Evolutionary conservation across 2,888 invertebrate species (phyloP).

Genomic region (Tipula vernalis): DNA sequence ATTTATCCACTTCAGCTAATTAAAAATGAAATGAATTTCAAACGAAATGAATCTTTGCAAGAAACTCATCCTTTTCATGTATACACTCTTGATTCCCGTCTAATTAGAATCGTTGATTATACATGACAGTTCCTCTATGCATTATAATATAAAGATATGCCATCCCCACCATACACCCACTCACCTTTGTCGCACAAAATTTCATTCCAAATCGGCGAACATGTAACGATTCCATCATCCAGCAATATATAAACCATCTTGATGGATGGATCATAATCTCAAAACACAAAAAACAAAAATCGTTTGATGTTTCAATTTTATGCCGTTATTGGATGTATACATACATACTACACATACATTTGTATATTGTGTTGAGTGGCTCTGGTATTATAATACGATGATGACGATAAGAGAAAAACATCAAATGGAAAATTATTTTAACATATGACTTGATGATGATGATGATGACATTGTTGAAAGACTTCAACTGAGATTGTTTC

Average conservation of each 20-base stretch:
- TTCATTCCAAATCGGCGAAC: not conserved
- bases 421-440: not conserved
- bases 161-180: not conserved
- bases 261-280: not conserved
- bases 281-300: not conserved
- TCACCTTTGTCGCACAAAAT: not conserved
- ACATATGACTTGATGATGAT: not conserved
- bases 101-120: not conserved
- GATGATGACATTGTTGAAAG: not conserved
- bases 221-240: not conserved
- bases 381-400: not conserved
- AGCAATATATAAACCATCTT: not conserved
- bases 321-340: not conserved
- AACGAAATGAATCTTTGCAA: not conserved
- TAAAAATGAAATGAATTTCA: not conserved
- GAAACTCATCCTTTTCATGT: not conserved
- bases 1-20: not conserved
- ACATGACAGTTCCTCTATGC: not conserved
- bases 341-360: not conserved
- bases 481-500: not conserved
- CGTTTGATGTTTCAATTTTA: conserved; percentile 4
- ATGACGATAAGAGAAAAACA: not conserved
- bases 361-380: not conserved
- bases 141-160: not conserved
- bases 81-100: not conserved